Base-by-base conservation (phyloP, 2,797 vertebrate genomes). In the Syngnathus rostellatus region DNA sequence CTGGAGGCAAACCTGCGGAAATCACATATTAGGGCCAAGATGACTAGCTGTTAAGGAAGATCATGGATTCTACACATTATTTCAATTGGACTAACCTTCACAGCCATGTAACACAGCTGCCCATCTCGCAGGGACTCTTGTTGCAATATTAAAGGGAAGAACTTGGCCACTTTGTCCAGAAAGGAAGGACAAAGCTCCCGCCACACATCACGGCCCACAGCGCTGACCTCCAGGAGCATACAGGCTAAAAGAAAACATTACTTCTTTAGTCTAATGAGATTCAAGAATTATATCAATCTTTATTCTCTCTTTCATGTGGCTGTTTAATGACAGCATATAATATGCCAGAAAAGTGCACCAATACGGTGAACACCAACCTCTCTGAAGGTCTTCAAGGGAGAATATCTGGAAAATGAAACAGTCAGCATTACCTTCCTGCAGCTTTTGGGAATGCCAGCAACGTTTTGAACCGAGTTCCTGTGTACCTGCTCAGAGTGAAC, bases 171-270 rank as follows among this genome's bases (percentile, higher is more conserved):
- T 79, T 83, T 82, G 48, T 66, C 68, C 81, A 96, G 82, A 74
- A 96, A 79, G 0, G 0, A 61, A 31, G 48, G 59, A 65, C 83
- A 82, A 5, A 85, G 84, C 46, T 81, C 79, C 66, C 1, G 82
- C 83, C 92, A 92, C 71, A 91, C 85, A 50, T 89, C 82, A 62
- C 82, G 89, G 12, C 93, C 93, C 68, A 86, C 63, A 4, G 58
- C 43, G 71, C 91, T 95, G 80, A 93, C 92, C 74, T 95, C 94
- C 67, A 96, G 41, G 72, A 92, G 92, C 90, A 94, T 91, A 70
- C 92, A 93, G 25, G 89, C 94, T 96, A 58, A 57, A 79, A 66
- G 71, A 16, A 7, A 1, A n/a, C 23, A 59, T 7, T 2, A 10
- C 3, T 37, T 51, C 6, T 11, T 21, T 19, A 64, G 2, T 19